Percentiles rank a stretch among this genome's conserved stretches.
Evolutionary conservation across 2,888 invertebrate species (phyloP).

Genomic region (Scaptomyza caliginosa): DNA sequence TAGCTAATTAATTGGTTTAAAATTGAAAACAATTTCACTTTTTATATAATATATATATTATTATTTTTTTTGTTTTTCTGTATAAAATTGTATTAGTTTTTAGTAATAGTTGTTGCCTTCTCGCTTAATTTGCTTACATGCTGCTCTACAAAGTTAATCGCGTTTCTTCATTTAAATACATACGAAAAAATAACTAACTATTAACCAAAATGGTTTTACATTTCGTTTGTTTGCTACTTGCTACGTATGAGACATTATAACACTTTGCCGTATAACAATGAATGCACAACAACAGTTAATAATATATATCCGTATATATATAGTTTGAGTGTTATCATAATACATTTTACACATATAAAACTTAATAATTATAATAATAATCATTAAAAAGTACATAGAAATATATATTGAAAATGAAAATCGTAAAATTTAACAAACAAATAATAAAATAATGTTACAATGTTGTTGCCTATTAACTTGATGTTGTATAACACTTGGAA

Average conservation of each 20-base stretch:
- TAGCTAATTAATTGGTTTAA: constrained; percentile 54
- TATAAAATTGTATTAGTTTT: constrained; percentile 61
- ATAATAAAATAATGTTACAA: constrained; percentile 50
- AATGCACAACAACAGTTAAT: constrained; percentile 63
- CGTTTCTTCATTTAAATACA: constrained; percentile 11
- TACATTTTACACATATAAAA: constrained; percentile 45
- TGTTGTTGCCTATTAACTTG: constrained; percentile 25
- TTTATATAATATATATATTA: constrained; percentile 1
- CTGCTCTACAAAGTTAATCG: constrained; percentile 23
- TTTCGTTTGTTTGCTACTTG: constrained; percentile 29
- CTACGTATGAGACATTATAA: constrained; percentile 72
- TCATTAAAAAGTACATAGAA: constrained; percentile 40
- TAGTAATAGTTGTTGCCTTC: constrained; percentile 56
- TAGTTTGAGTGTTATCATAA: constrained; percentile 41
- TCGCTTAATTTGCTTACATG: constrained; percentile 20
- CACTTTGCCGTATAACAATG: constrained; percentile 61
- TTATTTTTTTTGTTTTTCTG: constrained; percentile 31
- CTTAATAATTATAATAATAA: constrained; percentile 44
- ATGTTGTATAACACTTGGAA: constrained; percentile 61
- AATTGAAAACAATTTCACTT: constrained; percentile 70
- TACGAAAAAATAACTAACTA: constrained; percentile 55
- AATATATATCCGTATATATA: constrained; percentile 22
- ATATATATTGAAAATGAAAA: constrained; percentile 23
- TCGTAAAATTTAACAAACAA: constrained; percentile 72
- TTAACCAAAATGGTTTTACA: constrained; percentile 35